Evolutionary conservation across 2,888 invertebrate species (phyloP).

Genomic region (Dasysyrphus albostriatus): DNA sequence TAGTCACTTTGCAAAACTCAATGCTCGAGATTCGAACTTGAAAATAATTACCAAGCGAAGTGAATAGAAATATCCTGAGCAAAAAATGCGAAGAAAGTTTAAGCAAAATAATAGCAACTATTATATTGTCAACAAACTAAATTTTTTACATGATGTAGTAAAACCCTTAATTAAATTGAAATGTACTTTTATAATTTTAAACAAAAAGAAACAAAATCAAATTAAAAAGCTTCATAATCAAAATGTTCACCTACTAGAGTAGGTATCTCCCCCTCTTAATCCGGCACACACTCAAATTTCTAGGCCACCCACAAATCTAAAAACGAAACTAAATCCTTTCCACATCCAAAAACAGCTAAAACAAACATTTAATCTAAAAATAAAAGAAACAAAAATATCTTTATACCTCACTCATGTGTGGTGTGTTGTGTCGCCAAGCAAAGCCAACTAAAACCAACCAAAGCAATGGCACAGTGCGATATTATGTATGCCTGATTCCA

Average conservation of each 20-base stretch:
- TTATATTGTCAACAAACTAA: too few relatives aligned
- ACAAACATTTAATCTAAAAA: slow-evolving; percentile 54
- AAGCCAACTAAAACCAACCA: neutral
- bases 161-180: slow-evolving; percentile 1
- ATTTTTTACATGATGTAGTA: too few relatives aligned
- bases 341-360: slow-evolving; percentile 46
- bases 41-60: too few relatives aligned
- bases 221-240: slow-evolving; percentile 33
- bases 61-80: too few relatives aligned
- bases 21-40: too few relatives aligned
- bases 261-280: slow-evolving; percentile 13
- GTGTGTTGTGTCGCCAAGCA: slow-evolving; percentile 41
- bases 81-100: too few relatives aligned
- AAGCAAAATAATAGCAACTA: too few relatives aligned
- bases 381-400: slow-evolving; percentile 49
- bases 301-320: slow-evolving; percentile 70
- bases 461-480: slow-evolving; percentile 28
- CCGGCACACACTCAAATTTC: slow-evolving; percentile 41
- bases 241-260: slow-evolving; percentile 2
- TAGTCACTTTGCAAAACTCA: too few relatives aligned
- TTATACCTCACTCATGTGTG: slow-evolving; percentile 32
- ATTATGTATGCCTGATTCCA: slow-evolving; percentile 47
- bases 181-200: neutral
- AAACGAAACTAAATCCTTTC: slow-evolving; percentile 62
- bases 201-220: neutral